phyloP scores from a whole-genome alignment of 2,888 invertebrate genomes.

The Netelia fuscicornis region DNA sequence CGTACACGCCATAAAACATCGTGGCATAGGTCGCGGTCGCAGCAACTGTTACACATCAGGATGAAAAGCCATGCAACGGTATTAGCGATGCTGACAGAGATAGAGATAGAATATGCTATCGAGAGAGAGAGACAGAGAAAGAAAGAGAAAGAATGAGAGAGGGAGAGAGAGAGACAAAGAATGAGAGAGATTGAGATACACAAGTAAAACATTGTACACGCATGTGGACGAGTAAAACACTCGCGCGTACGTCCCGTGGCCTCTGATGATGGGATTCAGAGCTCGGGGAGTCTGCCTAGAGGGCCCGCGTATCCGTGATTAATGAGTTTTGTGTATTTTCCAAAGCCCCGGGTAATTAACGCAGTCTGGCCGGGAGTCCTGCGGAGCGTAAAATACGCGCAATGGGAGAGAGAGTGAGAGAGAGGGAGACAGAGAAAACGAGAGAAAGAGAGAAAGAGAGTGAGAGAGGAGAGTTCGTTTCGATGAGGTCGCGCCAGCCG shows the following conservation, averaged over 20 bases:
- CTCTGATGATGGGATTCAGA: constrained; percentile 39
- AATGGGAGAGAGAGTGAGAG: constrained; percentile 5
- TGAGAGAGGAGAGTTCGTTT: constrained; percentile 41
- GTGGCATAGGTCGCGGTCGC: constrained; percentile 30
- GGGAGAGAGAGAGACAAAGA: neutral
- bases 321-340: constrained; percentile 66
- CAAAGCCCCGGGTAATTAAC: constrained; percentile 67
- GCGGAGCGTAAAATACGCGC: constrained; percentile 61
- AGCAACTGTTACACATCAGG: constrained; percentile 41
- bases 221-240: neutral
- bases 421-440: neutral
- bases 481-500: constrained; percentile 45
- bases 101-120: neutral
- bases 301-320: constrained; percentile 54
- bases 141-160: neutral
- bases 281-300: constrained; percentile 44
- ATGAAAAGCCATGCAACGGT: constrained; percentile 11
- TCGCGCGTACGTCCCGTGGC: constrained; percentile 2
- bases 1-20: constrained; percentile 6
- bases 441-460: neutral
- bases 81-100: neutral
- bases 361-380: constrained; percentile 51
- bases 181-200: neutral
- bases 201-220: constrained; percentile 22
- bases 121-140: neutral